Evolutionary conservation across 2,113 vertebrate species (phyloP).

Genomic region (Pseudopodoces humilis): DNA sequence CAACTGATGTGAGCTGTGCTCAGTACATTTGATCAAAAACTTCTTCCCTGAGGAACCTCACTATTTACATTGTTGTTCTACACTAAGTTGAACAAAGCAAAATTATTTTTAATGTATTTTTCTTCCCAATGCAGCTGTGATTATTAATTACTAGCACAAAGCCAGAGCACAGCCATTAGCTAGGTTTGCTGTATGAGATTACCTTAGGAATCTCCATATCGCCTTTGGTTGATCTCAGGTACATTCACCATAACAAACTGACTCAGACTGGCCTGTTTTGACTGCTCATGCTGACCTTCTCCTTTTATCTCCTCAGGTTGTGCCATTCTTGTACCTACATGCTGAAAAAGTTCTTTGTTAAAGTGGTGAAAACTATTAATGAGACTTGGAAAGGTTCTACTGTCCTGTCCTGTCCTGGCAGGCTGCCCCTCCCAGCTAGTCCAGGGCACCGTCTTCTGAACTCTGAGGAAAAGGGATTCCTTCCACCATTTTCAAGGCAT

Average conservation of each 20-base stretch:
- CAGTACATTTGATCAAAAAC: background rate
- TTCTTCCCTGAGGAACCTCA: background rate
- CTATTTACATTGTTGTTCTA: background rate
- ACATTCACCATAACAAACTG: background rate
- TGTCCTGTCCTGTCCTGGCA: background rate
- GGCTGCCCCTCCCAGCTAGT: background rate
- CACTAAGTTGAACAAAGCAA: background rate
- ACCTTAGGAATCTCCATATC: background rate
- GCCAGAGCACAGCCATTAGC: background rate
- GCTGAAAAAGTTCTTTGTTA: background rate
- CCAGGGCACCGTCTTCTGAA: background rate
- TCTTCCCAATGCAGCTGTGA: accelerated
- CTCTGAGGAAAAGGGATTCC: background rate
- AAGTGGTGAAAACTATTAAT: background rate
- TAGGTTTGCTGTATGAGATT: background rate
- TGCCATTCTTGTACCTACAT: background rate
- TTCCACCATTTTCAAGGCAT: background rate
- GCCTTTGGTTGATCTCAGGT: background rate
- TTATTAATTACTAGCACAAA: background rate
- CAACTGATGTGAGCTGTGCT: background rate
- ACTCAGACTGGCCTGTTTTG: background rate
- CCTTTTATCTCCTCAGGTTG: background rate
- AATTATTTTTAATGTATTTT: background rate
- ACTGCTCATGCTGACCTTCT: background rate
- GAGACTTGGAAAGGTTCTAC: background rate